Base-by-base conservation (phyloP, 2,888 invertebrate species). In the Lottia gigantea region DNA sequence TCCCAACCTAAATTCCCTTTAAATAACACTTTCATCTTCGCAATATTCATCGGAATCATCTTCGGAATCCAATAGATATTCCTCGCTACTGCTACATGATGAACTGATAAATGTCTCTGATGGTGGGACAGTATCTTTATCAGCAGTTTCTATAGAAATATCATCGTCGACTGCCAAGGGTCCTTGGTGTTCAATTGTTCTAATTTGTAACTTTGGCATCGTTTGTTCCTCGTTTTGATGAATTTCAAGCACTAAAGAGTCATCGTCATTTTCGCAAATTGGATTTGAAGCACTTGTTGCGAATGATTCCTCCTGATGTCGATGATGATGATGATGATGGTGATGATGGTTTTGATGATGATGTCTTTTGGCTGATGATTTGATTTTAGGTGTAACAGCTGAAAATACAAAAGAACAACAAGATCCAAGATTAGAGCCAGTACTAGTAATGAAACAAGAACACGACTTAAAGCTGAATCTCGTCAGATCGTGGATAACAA, bases 1-100 rank as follows among this genome's bases (percentile, higher is more conserved):
- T 31, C 6, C 6, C 31, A 2, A 31, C 6, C 31, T 31, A 31
- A 3, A 2, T 31, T 31, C 3, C 31, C 31, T 11, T 55, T 55
- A 55, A 23, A 55, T 55, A 3, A 19, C 55, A 55, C 55, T 55
- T 55, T 55, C 55, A 55, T 55, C 55, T 19, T 55, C 55, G 55
- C 23, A 19, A 23, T 12, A 55, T 23, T 55, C 55, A 11, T 40
- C 40, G 6, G 40, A 40, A 11, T 55, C 55, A 55, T 55, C 55
- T 19, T 55, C 55, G 8, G 55, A 55, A 15, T 55, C 55, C 23
- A 55, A 23, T 23, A 55, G 14, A 14, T 55, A 55, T 55, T 55
- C 55, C 15, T 55, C 55, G 15, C 55, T 55, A 55, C 55, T 55
- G 4, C 55, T 55, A 15, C 55, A 55, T 4, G 55, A 55, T 23